phyloP scores from a whole-genome alignment of 2,113 vertebrate genomes.

The Periophthalmodon schlosseri region DNA sequence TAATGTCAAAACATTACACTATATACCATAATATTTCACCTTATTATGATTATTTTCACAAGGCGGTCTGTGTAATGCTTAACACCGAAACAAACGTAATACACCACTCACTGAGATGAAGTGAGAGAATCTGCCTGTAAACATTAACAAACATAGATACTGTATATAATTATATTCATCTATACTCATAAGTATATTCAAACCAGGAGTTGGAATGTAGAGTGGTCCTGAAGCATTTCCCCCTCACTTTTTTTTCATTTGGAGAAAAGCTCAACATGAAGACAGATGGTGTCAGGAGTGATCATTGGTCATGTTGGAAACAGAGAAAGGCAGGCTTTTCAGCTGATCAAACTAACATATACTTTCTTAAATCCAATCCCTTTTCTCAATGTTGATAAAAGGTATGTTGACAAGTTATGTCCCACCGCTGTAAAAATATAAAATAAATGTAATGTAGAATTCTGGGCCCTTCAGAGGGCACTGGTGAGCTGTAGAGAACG shows the following conservation, averaged over 20 bases:
- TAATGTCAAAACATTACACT: constrained; percentile 75
- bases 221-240: constrained; percentile 70
- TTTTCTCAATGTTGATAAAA: constrained; percentile 51
- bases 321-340: constrained; percentile 32
- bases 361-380: constrained; percentile 24
- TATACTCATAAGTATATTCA: constrained; percentile 76
- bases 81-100: constrained; percentile 75
- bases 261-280: constrained; percentile 26
- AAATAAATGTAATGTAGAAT: constrained; percentile 36
- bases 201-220: constrained; percentile 77
- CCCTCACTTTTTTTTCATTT: constrained; percentile 41
- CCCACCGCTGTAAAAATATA: constrained; percentile 43
- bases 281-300: constrained; percentile 41
- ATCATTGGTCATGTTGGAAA: constrained; percentile 18
- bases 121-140: constrained; percentile 75
- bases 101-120: constrained; percentile 71
- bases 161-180: constrained; percentile 80
- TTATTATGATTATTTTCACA: constrained; percentile 77
- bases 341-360: background rate
- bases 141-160: constrained; percentile 81
- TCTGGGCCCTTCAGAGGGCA: constrained; percentile 24
- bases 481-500: constrained; percentile 40
- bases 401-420: constrained; percentile 44
- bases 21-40: constrained; percentile 76
- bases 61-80: constrained; percentile 70